These are phyloP conservation scores for Empis livida DNA, from an alignment of 2,888 invertebrate genomes.

Conservation along the genomic window DNA sequence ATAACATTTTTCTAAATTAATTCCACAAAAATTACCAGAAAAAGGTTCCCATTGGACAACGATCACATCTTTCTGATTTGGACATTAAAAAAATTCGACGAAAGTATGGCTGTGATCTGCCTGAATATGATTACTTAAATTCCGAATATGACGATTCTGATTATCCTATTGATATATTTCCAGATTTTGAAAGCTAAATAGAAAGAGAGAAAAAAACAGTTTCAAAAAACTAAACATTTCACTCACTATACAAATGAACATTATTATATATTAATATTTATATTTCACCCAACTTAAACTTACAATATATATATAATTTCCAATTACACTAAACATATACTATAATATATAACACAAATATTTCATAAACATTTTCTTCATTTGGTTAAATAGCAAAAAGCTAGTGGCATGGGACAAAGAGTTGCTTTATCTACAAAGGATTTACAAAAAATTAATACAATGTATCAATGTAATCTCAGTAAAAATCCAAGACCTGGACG, in stretches of 20 bases:
- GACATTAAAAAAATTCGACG: conserved; percentile 9
- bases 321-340: no score
- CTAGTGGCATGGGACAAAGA: conserved; percentile 25
- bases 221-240: no score
- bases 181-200: no score
- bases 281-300: no score
- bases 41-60: conserved; percentile 7
- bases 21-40: no score
- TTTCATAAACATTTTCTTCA: neutral
- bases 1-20: no score
- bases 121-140: conserved; percentile 3
- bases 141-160: conserved; percentile 3
- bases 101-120: conserved; percentile 8
- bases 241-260: no score
- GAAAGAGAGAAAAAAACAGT: neutral
- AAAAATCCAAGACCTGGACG: neutral
- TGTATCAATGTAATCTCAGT: conserved; percentile 23
- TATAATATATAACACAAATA: no score
- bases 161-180: conserved; percentile 1
- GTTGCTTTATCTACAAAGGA: conserved; percentile 25
- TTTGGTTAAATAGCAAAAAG: conserved; percentile 13
- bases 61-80: conserved; percentile 5
- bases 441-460: conserved; percentile 25
- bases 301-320: no score
- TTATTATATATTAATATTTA: no score